Base-by-base conservation (phyloP, 2,888 invertebrate genomes). In the Caenorhabditis parvicauda region DNA sequence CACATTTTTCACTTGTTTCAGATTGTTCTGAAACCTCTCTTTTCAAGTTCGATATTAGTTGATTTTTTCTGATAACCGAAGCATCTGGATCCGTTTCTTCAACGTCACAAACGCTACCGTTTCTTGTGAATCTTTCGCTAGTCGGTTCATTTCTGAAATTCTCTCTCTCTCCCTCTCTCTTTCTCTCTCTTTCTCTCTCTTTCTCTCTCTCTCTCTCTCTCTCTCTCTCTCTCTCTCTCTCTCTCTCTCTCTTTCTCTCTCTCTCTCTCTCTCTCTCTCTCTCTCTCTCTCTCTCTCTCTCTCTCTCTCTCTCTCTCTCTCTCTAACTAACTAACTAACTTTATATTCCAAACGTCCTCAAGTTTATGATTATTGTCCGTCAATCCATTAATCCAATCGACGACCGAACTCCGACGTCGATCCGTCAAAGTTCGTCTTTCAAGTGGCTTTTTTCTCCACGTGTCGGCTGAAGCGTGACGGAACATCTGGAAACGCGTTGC, bases 21-120 rank as follows among this genome's bases (percentile, higher is more conserved):
- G n/a, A n/a, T n/a, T n/a, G n/a, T n/a, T n/a, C n/a, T n/a, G n/a
- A n/a, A n/a, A 62, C 72, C 62, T 72, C 67, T 51, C 48, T 67
- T 49, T 74, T 74, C 19, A 74, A 60, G 42, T 65, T 67, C 7
- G 59, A 52, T 45, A 75, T 58, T 17, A 75, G 48, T n/a, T 62
- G 50, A 38, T 50, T 52, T 50, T 74, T 75, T 35, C 60, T 61
- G 21, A 55, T 54, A 14, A 62, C 62, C 21, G 44, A 39, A 24
- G 51, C 54, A 47, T 68, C 64, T 6, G 63, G 64, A n/a, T 61
- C 57, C 27, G 64, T 49, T 46, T 68, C 68, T 35, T 68, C 65
- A 17, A 65, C 64, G 14, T 57, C 64, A n/a, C 60, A 58, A n/a
- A 68, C 68, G 53, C 68, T 68, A 35, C 68, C 63, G 54, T 65